These are phyloP conservation scores for Smutsia temminckii DNA, from an alignment of 2,797 vertebrate genomes.

Conservation along the genomic window DNA sequence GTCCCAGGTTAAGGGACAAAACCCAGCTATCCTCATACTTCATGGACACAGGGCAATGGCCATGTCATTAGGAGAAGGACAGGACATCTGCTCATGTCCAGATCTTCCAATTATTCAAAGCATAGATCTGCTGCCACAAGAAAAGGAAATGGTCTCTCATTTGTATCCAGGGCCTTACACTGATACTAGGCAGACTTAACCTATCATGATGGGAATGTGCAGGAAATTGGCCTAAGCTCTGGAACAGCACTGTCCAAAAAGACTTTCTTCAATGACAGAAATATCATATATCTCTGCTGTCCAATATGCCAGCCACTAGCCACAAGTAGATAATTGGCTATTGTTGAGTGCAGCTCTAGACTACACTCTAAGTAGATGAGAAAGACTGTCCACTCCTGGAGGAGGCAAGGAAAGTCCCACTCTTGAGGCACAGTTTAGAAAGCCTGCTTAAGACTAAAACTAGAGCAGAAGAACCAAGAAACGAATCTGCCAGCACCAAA, in stretches of 20 bases:
- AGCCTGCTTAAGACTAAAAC: not conserved
- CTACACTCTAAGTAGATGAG: not conserved
- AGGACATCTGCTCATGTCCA: not conserved
- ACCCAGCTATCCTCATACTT: not conserved
- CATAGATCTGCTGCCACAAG: not conserved
- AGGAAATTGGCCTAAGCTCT: not conserved
- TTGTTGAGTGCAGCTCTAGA: not conserved
- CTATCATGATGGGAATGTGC: not conserved
- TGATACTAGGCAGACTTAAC: not conserved
- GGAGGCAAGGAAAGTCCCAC: not conserved
- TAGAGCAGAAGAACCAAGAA: not conserved
- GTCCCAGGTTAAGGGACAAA: not conserved
- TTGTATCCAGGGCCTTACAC: not conserved
- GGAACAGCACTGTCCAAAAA: not conserved
- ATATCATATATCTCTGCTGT: not conserved
- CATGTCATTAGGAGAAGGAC: not conserved
- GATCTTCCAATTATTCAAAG: not conserved
- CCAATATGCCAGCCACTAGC: not conserved
- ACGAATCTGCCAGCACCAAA: not conserved
- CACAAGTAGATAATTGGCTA: not conserved
- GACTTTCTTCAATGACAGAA: constrained; percentile 12
- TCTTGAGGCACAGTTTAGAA: not conserved
- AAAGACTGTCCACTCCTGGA: not conserved
- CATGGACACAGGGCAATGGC: not conserved
- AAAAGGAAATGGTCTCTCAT: not conserved